phyloP scores from a whole-genome alignment of 2,888 invertebrate genomes.

The Ennomos fuscantarius region DNA sequence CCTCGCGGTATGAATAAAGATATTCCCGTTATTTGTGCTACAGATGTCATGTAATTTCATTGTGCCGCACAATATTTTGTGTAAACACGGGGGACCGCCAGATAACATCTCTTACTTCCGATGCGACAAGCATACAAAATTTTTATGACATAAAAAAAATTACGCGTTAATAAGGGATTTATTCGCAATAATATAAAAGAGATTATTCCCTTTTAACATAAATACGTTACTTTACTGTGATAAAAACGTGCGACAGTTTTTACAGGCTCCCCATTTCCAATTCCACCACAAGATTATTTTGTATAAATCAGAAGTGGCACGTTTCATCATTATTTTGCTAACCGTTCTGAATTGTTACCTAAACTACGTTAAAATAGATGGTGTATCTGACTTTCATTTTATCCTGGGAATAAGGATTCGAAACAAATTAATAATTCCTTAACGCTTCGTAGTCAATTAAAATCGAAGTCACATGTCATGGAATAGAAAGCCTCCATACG shows the following conservation, averaged over 20 bases:
- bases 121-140: constrained; percentile 65
- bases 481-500: constrained; percentile 62
- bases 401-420: constrained; percentile 31
- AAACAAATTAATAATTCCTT: constrained; percentile 46
- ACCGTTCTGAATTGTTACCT: background rate
- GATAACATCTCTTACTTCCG: constrained; percentile 79
- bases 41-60: constrained; percentile 86
- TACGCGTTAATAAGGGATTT: constrained; percentile 73
- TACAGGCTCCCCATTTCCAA: constrained; percentile 26
- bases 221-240: constrained; percentile 56
- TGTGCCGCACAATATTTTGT: constrained; percentile 83
- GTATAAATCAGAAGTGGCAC: constrained; percentile 7
- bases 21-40: constrained; percentile 84
- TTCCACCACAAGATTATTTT: constrained; percentile 25
- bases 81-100: constrained; percentile 80
- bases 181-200: constrained; percentile 71
- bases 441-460: constrained; percentile 65
- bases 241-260: constrained; percentile 39
- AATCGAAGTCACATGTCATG: constrained; percentile 65
- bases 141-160: constrained; percentile 69
- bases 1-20: constrained; percentile 83
- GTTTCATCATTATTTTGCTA: background rate
- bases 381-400: constrained; percentile 23
- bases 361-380: constrained; percentile 6
- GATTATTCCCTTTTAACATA: constrained; percentile 68